Evolutionary conservation across 2,797 vertebrate species (phyloP).

Genomic region (Heterohyrax brucei): DNA sequence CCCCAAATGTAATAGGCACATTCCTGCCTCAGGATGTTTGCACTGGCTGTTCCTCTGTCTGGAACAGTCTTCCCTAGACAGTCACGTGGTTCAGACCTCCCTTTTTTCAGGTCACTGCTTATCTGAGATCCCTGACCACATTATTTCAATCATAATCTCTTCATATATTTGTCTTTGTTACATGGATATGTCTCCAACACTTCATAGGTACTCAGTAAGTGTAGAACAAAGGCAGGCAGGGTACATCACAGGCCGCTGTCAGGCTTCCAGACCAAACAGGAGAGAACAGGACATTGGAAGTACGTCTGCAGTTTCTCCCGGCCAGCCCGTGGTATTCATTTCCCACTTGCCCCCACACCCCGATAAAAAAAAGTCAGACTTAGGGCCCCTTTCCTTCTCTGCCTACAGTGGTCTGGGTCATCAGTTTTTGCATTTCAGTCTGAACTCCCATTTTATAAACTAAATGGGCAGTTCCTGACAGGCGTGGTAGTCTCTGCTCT

Average conservation of each 20-base stretch:
- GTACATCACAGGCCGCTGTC: neutral
- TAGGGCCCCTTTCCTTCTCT: neutral
- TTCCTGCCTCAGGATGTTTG: neutral
- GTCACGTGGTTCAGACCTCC: neutral
- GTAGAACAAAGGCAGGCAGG: neutral
- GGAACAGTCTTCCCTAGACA: neutral
- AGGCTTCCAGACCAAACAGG: neutral
- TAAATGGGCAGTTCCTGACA: neutral
- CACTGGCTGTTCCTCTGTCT: neutral
- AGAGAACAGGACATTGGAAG: neutral
- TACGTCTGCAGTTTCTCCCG: neutral
- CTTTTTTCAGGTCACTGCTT: neutral
- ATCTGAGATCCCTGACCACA: neutral
- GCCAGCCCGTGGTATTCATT: neutral
- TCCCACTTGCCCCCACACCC: neutral
- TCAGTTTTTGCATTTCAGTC: neutral
- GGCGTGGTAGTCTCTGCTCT: neutral
- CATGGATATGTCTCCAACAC: neutral
- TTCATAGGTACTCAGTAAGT: neutral
- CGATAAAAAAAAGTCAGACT: neutral
- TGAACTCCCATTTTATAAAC: neutral
- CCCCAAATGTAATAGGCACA: neutral
- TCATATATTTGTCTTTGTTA: neutral
- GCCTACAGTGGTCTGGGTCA: neutral
- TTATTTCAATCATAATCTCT: neutral